These are phyloP conservation scores for Prunella fulvescens DNA, from an alignment of 2,113 vertebrate genomes.

Conservation along the genomic window DNA sequence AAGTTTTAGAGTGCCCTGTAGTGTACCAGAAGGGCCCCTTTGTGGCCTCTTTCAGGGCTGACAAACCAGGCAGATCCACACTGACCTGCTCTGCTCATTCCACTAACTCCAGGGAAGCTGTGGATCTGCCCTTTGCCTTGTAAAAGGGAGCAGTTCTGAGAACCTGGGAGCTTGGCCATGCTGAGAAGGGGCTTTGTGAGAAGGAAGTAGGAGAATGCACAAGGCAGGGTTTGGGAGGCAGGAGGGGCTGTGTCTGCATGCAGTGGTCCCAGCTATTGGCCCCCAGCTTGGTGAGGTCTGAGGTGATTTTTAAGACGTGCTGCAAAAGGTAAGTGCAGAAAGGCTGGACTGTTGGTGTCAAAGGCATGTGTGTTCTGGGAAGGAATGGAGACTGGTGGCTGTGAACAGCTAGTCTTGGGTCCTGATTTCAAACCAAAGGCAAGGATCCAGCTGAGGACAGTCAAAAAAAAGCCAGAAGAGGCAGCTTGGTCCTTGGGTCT, in stretches of 20 bases:
- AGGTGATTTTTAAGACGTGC: neutral
- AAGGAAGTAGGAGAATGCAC: neutral
- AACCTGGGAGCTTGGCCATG: neutral
- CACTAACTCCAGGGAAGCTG: neutral
- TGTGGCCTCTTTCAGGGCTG: neutral
- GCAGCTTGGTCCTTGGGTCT: neutral
- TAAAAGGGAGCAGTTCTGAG: neutral
- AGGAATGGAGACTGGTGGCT: neutral
- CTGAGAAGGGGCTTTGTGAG: neutral
- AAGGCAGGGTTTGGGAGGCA: neutral
- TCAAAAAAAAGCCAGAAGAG: neutral
- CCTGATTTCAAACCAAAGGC: neutral
- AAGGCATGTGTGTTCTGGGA: neutral
- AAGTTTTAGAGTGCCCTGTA: neutral
- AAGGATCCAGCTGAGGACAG: neutral
- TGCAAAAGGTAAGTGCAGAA: neutral
- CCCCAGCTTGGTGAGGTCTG: neutral
- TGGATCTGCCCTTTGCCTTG: neutral
- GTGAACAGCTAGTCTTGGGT: neutral
- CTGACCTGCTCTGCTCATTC: neutral
- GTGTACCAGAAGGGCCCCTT: neutral
- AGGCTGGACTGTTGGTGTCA: neutral
- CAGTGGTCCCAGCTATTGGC: neutral
- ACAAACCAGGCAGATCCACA: neutral
- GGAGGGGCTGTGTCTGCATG: accelerated